Base-by-base conservation (phyloP, 2,888 invertebrate genomes). In the Escarpia spicata region DNA sequence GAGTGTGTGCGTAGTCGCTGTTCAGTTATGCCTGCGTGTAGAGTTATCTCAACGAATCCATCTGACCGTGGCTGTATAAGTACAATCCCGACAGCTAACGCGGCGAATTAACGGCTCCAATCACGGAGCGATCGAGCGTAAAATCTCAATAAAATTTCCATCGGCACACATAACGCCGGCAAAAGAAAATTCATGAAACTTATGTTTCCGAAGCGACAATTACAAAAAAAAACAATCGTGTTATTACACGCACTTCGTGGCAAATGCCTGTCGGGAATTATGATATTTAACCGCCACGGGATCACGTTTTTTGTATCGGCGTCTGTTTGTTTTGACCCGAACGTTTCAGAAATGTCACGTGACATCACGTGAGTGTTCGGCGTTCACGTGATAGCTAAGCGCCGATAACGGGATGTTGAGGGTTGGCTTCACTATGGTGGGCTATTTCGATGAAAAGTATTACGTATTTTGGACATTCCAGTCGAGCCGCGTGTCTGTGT, bases 401-500 rank as follows among this genome's bases (percentile, higher is more conserved):
- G 75, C 75, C 75, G 75, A n/a, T 26, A 75, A 75, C 75, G 75
- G 75, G 75, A 75, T 75, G 75, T 75, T 75, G 75, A 75, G 75
- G 19, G 75, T 75, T 15, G 75, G 75, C n/a, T 75, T 75, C 75
- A 75, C 75, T 75, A 26, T 26, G 75, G 75, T 75, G 75, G 75
- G 75, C 75, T 75, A 75, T 26, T 75, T 75, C 75, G 75, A 75
- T 75, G 75, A 75, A 75, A 75, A 75, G 75, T 75, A 75, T 75
- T 75, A 75, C 75, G 75, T 75, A 75, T 75, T 75, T 75, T 75
- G 75, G 75, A 75, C 75, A 75, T 75, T 75, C 75, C 75, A 75
- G 75, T 75, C 75, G 75, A 75, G 75, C 19, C 75, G 75, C 75
- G 75, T 75, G 75, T n/a, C 75, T 75, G 19, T 75, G 75, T 75